Base-by-base conservation (phyloP, 2,113 vertebrate genomes). In the Mus pahari region DNA sequence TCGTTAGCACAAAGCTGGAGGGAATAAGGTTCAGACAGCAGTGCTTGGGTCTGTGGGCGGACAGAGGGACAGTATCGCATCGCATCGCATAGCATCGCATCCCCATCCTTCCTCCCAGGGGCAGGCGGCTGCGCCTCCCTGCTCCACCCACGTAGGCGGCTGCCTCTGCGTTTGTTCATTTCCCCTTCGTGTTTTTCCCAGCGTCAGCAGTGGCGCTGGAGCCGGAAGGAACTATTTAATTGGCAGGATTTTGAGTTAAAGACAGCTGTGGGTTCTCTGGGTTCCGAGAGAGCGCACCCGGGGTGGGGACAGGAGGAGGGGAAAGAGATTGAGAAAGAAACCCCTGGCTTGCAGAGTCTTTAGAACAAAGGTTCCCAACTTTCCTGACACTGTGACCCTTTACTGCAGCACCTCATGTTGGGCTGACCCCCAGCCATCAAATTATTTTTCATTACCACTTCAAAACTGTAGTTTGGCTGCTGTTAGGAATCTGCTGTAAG, bases 181-280 rank as follows among this genome's bases (percentile, higher is more conserved):
- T 58, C 58, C 20, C 84, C 42, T 93, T 55, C 31, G 78, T 3
- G 66, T 7, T 82, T 73, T 66, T 95, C 33, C 24, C 16, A 0
- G 48, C 5, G 26, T 94, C 92, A 92, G 95, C 93, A 89, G 81
- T 94, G 1, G 39, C 14, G 2, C 75, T 0, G 66, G 86, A 92
- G 95, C 92, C 39, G 17, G 88, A 90, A 91, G 86, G 83, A 96
- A 92, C 68, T 3, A 88, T 94, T 94, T 96, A 86, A 97, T 96
- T 94, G 96, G 95, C 93, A 93, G 92, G 79, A 88, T 96, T 97
- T 92, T 0, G 50, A 96, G 90, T 94, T 94, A 60, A 83, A 74
- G 94, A 96, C 86, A 77, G 87, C 95, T 62, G 90, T 89, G 84
- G 84, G 68, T 94, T 86, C 10, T 0, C 12, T 22, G 68, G 50